Evolutionary conservation across 2,888 invertebrate genomes (phyloP).

Genomic region (Hypomecis punctinalis): DNA sequence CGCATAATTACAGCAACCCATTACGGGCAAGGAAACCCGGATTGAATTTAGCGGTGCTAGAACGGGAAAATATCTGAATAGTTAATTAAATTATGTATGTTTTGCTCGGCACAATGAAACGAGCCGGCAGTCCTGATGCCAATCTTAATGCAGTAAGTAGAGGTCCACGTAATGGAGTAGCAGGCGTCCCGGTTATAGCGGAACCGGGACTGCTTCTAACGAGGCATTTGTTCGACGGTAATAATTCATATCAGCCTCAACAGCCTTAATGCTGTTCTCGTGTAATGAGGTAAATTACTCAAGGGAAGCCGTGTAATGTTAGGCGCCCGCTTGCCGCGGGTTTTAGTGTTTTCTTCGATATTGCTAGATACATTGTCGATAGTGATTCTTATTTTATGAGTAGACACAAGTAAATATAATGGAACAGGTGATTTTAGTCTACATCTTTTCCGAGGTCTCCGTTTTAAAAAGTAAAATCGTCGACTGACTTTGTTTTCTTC

Average conservation of each 20-base stretch:
- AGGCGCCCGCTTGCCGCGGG: neutral
- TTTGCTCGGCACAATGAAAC: conserved; percentile 56
- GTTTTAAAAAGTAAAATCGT: too few species aligned
- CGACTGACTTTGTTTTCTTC: too few species aligned
- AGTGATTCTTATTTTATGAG: neutral
- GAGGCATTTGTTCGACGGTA: conserved; percentile 45
- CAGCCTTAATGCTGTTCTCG: conserved; percentile 29
- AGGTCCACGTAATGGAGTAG: conserved; percentile 70
- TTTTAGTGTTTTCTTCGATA: neutral
- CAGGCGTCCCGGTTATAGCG: conserved; percentile 56
- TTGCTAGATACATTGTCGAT: conserved; percentile 4
- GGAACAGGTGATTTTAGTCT: too few species aligned
- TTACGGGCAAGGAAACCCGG: conserved; percentile 62
- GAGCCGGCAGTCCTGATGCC: conserved; percentile 59
- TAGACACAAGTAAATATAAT: neutral
- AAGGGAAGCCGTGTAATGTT: conserved; percentile 21
- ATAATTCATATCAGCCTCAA: conserved; percentile 34
- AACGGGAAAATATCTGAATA: conserved; percentile 58
- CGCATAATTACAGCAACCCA: conserved; percentile 62
- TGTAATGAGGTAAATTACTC: conserved; percentile 33
- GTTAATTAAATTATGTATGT: conserved; percentile 61
- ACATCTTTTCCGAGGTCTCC: too few species aligned
- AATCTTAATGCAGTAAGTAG: conserved; percentile 69
- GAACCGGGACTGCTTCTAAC: conserved; percentile 52
- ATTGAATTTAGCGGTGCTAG: conserved; percentile 67